These are phyloP conservation scores for Mactra quadrangularis DNA, from an alignment of 1,140 invertebrate genomes.

Conservation along the genomic window DNA sequence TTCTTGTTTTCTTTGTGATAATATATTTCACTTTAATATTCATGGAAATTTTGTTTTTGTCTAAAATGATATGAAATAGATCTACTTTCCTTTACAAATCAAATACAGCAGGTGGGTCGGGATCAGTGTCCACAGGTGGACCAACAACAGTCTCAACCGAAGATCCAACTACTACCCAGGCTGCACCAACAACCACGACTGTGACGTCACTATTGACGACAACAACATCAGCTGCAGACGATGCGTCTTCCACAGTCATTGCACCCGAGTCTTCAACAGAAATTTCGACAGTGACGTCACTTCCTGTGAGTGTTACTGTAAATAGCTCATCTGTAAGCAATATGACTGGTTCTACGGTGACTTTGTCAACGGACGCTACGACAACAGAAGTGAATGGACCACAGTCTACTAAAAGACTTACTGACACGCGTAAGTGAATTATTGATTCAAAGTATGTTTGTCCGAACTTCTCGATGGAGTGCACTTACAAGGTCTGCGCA, in stretches of 20 bases:
- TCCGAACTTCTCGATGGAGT: no score
- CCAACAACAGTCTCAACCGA: not conserved
- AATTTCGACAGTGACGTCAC: not conserved
- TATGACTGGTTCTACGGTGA: not conserved
- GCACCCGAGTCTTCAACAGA: not conserved
- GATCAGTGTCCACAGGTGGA: no score
- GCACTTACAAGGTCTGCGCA: no score
- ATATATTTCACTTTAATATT: not conserved
- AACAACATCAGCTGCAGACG: not conserved
- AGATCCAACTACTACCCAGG: not conserved
- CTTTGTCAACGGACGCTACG: not conserved
- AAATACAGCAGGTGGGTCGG: not conserved
- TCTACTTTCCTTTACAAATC: not conserved
- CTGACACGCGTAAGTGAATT: not conserved
- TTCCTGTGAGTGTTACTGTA: no score
- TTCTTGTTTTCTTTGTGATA: not conserved
- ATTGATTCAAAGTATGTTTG: no score
- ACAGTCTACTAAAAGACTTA: not conserved
- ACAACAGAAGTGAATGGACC: no score
- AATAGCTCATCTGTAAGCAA: not conserved
- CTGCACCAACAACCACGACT: not conserved
- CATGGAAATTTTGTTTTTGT: no score
- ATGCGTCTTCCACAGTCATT: not conserved
- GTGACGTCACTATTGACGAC: not conserved
- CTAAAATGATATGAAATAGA: no score